A percentile compares a stretch with the other conserved stretches of the same genome.
Conservation (phyloP, 1,140 invertebrate genomes). For the Pseudomyrmex dendroicus region DNA sequence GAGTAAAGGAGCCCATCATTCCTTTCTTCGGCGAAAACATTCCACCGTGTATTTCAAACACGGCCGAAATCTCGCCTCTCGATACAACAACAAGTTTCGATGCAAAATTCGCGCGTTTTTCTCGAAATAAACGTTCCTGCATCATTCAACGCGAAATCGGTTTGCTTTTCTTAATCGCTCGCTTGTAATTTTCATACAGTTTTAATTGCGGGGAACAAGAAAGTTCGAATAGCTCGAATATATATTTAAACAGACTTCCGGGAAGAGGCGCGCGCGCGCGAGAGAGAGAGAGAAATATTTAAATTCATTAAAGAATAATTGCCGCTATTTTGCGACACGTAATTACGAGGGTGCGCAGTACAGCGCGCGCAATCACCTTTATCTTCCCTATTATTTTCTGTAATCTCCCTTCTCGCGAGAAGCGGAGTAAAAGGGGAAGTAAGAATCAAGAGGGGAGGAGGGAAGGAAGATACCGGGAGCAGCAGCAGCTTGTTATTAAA, state of each 20-base stretch:
- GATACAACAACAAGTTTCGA: constrained; percentile 21
- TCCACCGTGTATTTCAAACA: constrained; percentile 15
- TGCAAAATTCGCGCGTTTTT: no score
- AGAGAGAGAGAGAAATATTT: no score
- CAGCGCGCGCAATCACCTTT: no score
- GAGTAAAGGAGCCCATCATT: background rate
- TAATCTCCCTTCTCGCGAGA: background rate
- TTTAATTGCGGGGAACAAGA: constrained; percentile 12
- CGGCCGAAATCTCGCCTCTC: background rate
- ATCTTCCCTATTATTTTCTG: background rate
- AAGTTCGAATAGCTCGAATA: no score
- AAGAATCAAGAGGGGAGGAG: background rate
- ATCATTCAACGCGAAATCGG: background rate
- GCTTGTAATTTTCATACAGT: background rate
- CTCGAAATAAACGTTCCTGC: no score
- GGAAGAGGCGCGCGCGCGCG: no score
- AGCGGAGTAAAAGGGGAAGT: background rate
- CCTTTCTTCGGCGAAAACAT: constrained; percentile 32
- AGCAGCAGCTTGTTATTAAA: constrained; percentile 56
- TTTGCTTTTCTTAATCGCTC: background rate
- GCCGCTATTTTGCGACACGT: background rate
- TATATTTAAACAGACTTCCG: no score
- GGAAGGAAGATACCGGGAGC: background rate
- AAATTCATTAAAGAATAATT: constrained; percentile 22
- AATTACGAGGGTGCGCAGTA: no score